Evolutionary conservation across 2,797 vertebrate genomes (phyloP), one percentile per base, ranked within the genome.

Genomic region (Falco concolor): DNA sequence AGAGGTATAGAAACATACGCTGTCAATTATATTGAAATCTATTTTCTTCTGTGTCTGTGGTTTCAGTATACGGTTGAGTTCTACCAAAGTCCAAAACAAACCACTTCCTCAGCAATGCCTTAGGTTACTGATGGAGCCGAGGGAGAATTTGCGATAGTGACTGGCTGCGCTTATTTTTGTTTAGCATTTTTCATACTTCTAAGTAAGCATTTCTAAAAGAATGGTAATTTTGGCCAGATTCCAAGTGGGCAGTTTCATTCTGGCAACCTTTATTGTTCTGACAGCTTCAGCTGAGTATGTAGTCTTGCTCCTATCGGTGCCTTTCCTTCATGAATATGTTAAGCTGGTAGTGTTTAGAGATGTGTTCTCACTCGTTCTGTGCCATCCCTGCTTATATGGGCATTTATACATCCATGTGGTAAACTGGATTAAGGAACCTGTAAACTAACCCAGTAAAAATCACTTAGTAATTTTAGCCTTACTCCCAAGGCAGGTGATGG

Each of bases 241-340:
- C 94, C 95, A 97, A 84, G 72, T 82, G 86, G 94, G 86, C 91
- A 95, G 86, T 94, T 95, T 89, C 27, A 25, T 93, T 96, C 86
- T 94, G 91, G 91, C 86, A 95, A 88, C 77, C 63, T 60, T 84
- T 90, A 93, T 93, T 93, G 94, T 96, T 96, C 93, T 76, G 82
- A 87, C 68, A 94, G 87, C 75, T 96, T 95, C 84, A 89, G 68
- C 84, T 87, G 90, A 93, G 60, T 81, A 56, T 73, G 67, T 95
- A 56, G 63, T 90, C 93, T 91, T 91, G 91, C 83, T 95, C 80
- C 93, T 79, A 73, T 93, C 38, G 4, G 78, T 5, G 11, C 47
- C 74, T 93, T 95, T 92, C n/a, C 80, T 95, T 96, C 90, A 95
- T 95, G 90, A 95, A 94, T 95, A 95, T 90, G 90, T 78, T 94